Percentiles rank a stretch among this genome's conserved stretches.
Conservation (phyloP, 1,140 invertebrate genomes). For the Drosophila kurseongensis region DNA sequence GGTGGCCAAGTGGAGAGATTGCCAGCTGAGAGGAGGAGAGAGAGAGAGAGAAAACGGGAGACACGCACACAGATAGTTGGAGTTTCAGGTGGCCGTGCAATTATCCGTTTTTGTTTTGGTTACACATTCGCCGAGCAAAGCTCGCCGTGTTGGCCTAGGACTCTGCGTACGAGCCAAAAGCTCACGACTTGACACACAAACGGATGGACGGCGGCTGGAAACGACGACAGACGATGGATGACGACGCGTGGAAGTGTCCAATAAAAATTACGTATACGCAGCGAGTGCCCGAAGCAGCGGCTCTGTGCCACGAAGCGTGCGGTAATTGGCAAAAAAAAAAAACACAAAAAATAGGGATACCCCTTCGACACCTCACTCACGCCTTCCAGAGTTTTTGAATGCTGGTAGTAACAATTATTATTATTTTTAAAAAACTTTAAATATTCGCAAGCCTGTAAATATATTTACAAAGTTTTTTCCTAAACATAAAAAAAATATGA, state of each 20-base stretch:
- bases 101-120: constrained; percentile 80
- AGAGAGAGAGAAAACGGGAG: constrained; percentile 5
- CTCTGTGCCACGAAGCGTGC: constrained; percentile 55
- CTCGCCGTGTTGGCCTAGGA: constrained; percentile 76
- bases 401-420: background rate
- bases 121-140: constrained; percentile 67
- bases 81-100: constrained; percentile 67
- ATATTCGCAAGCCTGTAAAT: no score
- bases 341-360: constrained; percentile 10
- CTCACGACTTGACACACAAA: constrained; percentile 60
- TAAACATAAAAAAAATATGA: background rate
- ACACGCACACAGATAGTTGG: constrained; percentile 24
- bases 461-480: no score
- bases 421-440: background rate
- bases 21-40: constrained; percentile 21
- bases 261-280: constrained; percentile 77
- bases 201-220: constrained; percentile 12
- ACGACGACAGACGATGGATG: constrained; percentile 47
- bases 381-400: background rate
- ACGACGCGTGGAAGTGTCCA: constrained; percentile 70
- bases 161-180: constrained; percentile 56
- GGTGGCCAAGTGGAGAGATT: constrained; percentile 69
- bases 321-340: constrained; percentile 61
- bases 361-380: constrained; percentile 15
- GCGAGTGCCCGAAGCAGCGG: constrained; percentile 52